Evolutionary conservation across 2,797 vertebrate genomes (phyloP).

Genomic region (Danio jaintianensis): DNA sequence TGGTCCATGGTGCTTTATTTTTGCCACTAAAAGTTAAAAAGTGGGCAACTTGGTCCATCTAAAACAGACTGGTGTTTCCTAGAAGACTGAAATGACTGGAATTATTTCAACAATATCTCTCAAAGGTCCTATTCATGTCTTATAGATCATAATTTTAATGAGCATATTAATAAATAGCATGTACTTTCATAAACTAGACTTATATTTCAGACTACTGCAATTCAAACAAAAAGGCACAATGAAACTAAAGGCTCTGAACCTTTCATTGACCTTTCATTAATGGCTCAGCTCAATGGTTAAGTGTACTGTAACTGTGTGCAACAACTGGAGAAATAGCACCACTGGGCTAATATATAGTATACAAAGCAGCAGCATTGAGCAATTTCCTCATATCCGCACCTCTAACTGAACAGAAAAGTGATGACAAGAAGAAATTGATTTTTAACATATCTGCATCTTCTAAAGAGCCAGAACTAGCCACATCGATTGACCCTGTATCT

Average conservation of each 20-base stretch:
- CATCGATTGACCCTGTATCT: slow-evolving; percentile 73
- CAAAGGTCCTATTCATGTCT: neutral
- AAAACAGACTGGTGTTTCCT: neutral
- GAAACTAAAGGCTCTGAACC: slow-evolving; percentile 7
- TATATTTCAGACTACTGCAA: neutral
- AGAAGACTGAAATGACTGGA: neutral
- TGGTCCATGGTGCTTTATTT: slow-evolving; percentile 1
- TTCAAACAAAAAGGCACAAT: neutral
- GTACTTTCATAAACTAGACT: neutral
- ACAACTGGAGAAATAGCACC: slow-evolving; percentile 17
- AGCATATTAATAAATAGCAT: neutral
- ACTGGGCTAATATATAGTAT: neutral
- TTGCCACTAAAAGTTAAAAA: neutral
- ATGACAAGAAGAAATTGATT: slow-evolving; percentile 74
- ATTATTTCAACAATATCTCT: neutral
- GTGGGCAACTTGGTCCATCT: neutral
- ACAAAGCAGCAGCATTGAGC: neutral
- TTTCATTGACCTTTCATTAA: slow-evolving; percentile 20
- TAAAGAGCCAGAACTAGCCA: slow-evolving; percentile 67
- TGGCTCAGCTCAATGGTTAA: neutral
- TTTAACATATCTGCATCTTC: slow-evolving; percentile 72
- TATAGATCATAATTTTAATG: neutral
- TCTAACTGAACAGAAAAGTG: slow-evolving; percentile 70
- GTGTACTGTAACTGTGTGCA: neutral
- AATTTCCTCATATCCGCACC: slow-evolving; percentile 64